Evolutionary conservation across 2,113 vertebrate genomes (phyloP).

Genomic region (Malurus elegans): DNA sequence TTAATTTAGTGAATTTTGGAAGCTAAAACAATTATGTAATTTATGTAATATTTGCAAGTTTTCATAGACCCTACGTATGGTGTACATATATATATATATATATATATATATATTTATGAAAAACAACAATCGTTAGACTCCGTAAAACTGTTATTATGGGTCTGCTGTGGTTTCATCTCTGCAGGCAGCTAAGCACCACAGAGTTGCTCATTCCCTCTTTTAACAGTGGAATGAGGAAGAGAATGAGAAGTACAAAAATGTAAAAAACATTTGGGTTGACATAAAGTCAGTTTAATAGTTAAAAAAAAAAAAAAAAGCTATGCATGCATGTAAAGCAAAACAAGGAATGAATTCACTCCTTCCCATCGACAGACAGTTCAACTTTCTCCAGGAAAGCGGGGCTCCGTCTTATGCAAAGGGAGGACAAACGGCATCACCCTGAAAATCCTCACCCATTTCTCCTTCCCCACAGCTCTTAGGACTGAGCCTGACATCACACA

Average conservation of each 20-base stretch:
- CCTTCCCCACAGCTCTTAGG: neutral
- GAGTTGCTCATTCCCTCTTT: neutral
- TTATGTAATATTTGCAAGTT: neutral
- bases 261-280: accelerated
- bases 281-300: neutral
- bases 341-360: neutral
- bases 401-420: accelerated
- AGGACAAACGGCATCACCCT: neutral
- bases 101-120: neutral
- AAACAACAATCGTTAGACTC: neutral
- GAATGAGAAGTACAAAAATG: neutral
- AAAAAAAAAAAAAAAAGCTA: neutral
- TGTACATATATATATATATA: neutral
- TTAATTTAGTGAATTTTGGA: neutral
- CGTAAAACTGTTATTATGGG: neutral
- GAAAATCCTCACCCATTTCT: neutral
- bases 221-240: neutral
- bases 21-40: neutral
- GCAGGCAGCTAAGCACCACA: neutral
- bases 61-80: neutral
- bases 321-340: neutral
- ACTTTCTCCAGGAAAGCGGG: neutral
- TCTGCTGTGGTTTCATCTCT: neutral
- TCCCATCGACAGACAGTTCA: accelerated
- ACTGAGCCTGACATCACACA: neutral